phyloP scores from a whole-genome alignment of 2,113 vertebrate genomes.

The Coregonus clupeaformis region DNA sequence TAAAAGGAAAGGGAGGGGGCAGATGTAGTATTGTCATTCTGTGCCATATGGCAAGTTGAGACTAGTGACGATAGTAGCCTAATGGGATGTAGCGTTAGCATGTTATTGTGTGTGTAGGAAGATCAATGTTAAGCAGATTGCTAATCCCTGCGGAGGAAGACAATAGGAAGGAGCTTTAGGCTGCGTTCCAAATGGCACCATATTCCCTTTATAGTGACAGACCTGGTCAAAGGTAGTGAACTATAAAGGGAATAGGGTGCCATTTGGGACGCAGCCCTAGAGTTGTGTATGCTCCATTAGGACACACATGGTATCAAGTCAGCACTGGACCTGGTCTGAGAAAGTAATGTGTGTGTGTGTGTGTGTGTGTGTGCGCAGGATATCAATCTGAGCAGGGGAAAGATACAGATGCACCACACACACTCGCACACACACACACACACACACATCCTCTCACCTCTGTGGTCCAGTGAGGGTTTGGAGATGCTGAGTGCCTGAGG shows the following conservation, averaged over 20 bases:
- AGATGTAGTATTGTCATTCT: neutral
- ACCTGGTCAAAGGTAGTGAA: too few species aligned
- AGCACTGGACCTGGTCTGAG: too few species aligned
- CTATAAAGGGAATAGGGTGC: neutral
- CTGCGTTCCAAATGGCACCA: too few species aligned
- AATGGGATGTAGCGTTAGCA: neutral
- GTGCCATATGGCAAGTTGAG: neutral
- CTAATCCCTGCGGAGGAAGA: constrained; percentile 43
- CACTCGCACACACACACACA: constrained; percentile 18
- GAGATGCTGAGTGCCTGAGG: constrained; percentile 78
- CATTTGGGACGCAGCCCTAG: too few species aligned
- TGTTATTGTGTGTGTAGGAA: constrained; percentile 34
- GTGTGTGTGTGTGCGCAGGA: too few species aligned
- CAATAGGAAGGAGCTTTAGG: constrained; percentile 31
- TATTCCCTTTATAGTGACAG: too few species aligned
- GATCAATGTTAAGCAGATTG: constrained; percentile 47
- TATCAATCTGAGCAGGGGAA: too few species aligned
- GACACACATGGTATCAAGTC: too few species aligned
- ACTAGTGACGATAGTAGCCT: neutral
- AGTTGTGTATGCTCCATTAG: too few species aligned
- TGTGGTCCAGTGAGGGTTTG: constrained; percentile 74
- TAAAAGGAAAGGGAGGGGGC: neutral
- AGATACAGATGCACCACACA: too few species aligned
- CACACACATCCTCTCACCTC: constrained; percentile 63
- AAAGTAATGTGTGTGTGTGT: too few species aligned